A percentile compares a stretch with the other conserved stretches of the same genome.
These are phyloP conservation scores for Illadopsis cleaveri DNA, from an alignment of 2,113 vertebrate species.

Conservation along the genomic window DNA sequence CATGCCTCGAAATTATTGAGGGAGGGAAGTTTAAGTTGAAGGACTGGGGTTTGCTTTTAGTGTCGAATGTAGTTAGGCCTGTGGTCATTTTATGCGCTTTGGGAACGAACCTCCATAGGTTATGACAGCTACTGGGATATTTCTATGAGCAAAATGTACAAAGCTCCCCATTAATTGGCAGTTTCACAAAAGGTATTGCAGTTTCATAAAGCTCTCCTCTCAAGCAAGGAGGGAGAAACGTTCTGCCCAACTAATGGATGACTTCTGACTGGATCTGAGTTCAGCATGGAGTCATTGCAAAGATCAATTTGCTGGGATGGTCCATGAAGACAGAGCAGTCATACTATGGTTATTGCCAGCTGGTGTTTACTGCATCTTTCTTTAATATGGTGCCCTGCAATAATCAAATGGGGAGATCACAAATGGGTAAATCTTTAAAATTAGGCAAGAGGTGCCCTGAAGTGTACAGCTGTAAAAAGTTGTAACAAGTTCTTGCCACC, in stretches of 20 bases:
- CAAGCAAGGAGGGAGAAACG: neutral
- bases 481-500: neutral
- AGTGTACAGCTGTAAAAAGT: neutral
- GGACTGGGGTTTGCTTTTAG: slow-evolving; percentile 5
- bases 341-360: neutral
- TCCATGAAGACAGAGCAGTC: neutral
- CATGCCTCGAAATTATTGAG: slow-evolving; percentile 16
- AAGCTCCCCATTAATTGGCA: neutral
- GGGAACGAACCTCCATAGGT: neutral
- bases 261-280: neutral
- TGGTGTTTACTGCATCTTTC: neutral
- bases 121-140: neutral
- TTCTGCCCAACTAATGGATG: neutral
- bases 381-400: neutral
- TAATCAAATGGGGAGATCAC: neutral
- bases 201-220: neutral
- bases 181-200: neutral
- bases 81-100: neutral
- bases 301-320: neutral
- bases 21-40: slow-evolving; percentile 53
- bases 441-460: neutral
- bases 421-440: neutral
- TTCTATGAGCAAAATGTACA: neutral
- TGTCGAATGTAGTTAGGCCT: neutral
- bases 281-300: neutral